Conservation (phyloP, 1,140 invertebrate species). For the Oryctes rhinoceros region DNA sequence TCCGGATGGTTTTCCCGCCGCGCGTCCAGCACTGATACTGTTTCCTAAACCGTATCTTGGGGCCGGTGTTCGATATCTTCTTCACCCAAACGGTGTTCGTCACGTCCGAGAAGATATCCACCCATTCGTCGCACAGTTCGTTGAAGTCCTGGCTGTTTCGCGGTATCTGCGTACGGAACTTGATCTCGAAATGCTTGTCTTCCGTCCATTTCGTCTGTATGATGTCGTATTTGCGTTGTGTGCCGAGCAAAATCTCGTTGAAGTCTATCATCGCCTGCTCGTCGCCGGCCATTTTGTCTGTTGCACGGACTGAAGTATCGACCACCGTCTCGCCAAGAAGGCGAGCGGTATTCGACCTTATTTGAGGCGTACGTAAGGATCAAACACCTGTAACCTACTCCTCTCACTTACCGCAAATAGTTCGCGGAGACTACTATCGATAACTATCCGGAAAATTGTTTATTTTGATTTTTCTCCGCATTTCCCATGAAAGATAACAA, state of each 20-base stretch:
- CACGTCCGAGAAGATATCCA: constrained; percentile 57
- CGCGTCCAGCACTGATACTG: constrained; percentile 60
- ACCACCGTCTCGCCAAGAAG: constrained; percentile 32
- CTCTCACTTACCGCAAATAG: constrained; percentile 3
- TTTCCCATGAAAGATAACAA: no score
- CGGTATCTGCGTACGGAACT: constrained; percentile 58
- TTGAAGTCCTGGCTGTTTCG: constrained; percentile 57
- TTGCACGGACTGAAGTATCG: constrained; percentile 49
- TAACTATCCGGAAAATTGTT: neutral
- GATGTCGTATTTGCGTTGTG: constrained; percentile 58
- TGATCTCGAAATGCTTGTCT: constrained; percentile 55
- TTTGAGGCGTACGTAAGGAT: neutral
- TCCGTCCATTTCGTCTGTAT: constrained; percentile 57
- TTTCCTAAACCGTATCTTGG: constrained; percentile 59
- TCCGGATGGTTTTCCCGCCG: constrained; percentile 53
- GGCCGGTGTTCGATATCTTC: constrained; percentile 60
- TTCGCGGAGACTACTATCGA: constrained; percentile 41
- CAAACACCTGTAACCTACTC: neutral
- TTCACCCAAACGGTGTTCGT: constrained; percentile 60
- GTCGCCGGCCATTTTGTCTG: constrained; percentile 54
- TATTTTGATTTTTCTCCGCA: neutral
- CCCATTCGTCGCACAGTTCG: constrained; percentile 58
- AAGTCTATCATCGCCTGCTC: constrained; percentile 51
- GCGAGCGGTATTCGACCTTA: constrained; percentile 2
- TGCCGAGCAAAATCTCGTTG: constrained; percentile 50